phyloP scores from a whole-genome alignment of 2,113 vertebrate species.

The Egretta garzetta region DNA sequence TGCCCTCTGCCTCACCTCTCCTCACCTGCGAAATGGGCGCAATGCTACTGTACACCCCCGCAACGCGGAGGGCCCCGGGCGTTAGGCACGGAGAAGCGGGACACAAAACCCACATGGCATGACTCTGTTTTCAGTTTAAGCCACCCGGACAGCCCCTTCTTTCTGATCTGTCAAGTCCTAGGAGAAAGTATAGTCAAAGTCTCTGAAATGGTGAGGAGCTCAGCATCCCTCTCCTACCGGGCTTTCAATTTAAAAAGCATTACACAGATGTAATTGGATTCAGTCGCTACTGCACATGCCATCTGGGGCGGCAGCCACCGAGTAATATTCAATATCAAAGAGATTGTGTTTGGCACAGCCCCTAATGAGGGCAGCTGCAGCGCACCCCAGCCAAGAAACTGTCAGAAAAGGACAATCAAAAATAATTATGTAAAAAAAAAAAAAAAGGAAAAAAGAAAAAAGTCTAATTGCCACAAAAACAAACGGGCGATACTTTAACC shows the following conservation, averaged over 20 bases:
- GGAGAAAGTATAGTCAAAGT: background rate
- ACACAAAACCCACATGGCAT: fast-evolving
- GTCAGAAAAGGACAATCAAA: background rate
- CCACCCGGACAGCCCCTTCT: background rate
- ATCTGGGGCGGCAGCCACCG: constrained; percentile 4
- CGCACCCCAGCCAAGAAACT: constrained; percentile 9
- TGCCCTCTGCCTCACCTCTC: background rate
- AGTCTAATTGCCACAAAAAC: background rate
- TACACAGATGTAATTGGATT: background rate
- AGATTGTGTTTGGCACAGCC: constrained; percentile 9
- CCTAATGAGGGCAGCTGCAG: constrained; percentile 44
- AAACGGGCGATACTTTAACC: background rate
- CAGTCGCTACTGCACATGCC: background rate
- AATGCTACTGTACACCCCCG: fast-evolving
- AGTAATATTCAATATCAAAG: background rate
- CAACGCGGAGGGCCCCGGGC: fast-evolving
- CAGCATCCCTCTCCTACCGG: background rate
- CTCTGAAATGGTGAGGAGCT: background rate
- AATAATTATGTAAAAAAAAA: background rate
- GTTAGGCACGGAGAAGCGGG: fast-evolving
- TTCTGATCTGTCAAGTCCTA: background rate
- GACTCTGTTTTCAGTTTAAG: background rate
- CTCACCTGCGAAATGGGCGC: background rate
- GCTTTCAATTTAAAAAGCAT: background rate
- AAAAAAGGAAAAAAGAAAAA: too few species aligned